Percentiles rank a stretch among this genome's conserved stretches.
Evolutionary conservation across 2,888 invertebrate genomes (phyloP).

Genomic region (Germaria angustata): DNA sequence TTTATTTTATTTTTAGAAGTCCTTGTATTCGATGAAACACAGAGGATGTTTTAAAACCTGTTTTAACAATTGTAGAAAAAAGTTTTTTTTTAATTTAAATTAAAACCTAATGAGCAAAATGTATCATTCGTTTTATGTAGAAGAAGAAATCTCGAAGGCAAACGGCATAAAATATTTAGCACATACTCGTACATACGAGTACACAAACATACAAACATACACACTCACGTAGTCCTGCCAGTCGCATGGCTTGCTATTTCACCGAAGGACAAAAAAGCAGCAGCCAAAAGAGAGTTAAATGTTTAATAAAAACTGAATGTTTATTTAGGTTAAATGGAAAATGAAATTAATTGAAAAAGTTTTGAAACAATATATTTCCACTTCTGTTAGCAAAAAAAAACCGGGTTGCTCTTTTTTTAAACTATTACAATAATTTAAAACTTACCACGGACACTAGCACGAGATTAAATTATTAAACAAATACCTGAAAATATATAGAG

Average conservation of each 20-base stretch:
- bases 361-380: slow-evolving; percentile 2
- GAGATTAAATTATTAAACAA: slow-evolving; percentile 13
- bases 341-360: slow-evolving; percentile 60
- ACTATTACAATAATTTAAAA: neutral
- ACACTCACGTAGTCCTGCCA: neutral
- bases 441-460: slow-evolving; percentile 43
- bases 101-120: neutral
- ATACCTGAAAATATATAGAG: slow-evolving; percentile 49
- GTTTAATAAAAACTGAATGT: slow-evolving; percentile 45
- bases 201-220: neutral
- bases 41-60: too few relatives aligned
- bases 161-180: slow-evolving; percentile 1
- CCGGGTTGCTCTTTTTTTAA: neutral
- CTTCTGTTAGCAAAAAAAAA: neutral
- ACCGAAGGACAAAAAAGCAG: neutral
- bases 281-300: slow-evolving; percentile 7
- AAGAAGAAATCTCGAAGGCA: slow-evolving; percentile 1
- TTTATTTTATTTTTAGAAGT: too few relatives aligned
- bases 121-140: slow-evolving; percentile 19
- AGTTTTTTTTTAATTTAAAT: neutral
- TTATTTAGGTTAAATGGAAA: slow-evolving; percentile 56
- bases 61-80: too few relatives aligned
- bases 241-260: neutral
- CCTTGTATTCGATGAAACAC: too few relatives aligned
- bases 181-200: too few relatives aligned